phyloP scores from a whole-genome alignment of 2,888 invertebrate genomes.

The Arenicola marina region DNA sequence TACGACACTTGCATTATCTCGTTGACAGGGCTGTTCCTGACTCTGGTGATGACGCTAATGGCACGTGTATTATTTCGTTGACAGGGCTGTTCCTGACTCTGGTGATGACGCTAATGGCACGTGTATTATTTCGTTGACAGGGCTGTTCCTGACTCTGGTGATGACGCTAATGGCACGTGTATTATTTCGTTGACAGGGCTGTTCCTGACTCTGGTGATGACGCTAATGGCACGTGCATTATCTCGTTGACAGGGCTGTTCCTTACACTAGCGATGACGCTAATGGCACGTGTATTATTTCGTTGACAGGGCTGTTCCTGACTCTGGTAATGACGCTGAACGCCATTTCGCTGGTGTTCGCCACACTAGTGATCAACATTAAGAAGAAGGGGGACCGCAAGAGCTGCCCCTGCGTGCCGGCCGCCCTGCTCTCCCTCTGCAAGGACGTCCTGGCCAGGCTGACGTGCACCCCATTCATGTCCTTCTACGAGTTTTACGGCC shows the following conservation, averaged over 20 bases:
- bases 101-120: too few species aligned
- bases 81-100: too few species aligned
- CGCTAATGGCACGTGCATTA: constrained; percentile 58
- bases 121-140: too few species aligned
- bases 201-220: constrained; percentile 58
- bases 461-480: constrained; percentile 36
- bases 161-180: too few species aligned
- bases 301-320: constrained; percentile 55
- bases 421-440: constrained; percentile 44
- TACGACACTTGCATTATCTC: too few species aligned
- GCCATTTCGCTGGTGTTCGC: constrained; percentile 58
- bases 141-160: too few species aligned
- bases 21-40: too few species aligned
- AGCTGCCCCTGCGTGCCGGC: constrained; percentile 49
- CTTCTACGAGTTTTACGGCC: constrained; percentile 25
- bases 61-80: too few species aligned
- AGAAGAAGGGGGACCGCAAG: constrained; percentile 48
- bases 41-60: too few species aligned
- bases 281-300: too few species aligned
- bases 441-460: constrained; percentile 43
- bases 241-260: too few species aligned
- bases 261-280: constrained; percentile 57
- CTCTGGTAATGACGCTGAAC: constrained; percentile 59
- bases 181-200: too few species aligned
- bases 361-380: constrained; percentile 58